Conservation (phyloP, 2,888 invertebrate species). For the Thelaira solivaga region DNA sequence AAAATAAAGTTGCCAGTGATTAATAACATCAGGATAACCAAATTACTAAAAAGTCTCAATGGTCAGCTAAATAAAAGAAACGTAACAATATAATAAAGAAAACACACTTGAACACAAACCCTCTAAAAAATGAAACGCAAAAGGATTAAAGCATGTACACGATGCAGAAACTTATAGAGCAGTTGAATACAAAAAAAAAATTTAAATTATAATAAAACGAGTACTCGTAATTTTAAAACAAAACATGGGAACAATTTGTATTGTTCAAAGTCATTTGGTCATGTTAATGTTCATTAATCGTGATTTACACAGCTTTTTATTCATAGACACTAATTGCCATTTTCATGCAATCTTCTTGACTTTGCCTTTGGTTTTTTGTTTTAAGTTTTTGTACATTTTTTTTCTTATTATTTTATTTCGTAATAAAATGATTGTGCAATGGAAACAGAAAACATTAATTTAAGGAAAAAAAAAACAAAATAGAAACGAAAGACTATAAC, state of each 20-base stretch:
- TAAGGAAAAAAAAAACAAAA: background rate
- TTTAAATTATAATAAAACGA: background rate
- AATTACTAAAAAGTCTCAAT: conserved; percentile 52
- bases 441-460: conserved; percentile 27
- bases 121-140: conserved; percentile 9
- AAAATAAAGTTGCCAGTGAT: background rate
- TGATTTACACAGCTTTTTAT: conserved; percentile 61
- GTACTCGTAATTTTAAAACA: conserved; percentile 50
- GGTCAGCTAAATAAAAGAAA: conserved; percentile 29
- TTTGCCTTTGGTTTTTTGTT: conserved; percentile 8
- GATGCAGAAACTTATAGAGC: background rate
- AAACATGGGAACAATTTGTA: conserved; percentile 59
- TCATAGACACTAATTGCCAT: conserved; percentile 60
- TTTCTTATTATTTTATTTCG: conserved; percentile 9
- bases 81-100: background rate
- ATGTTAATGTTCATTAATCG: conserved; percentile 65
- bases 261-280: conserved; percentile 64
- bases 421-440: conserved; percentile 39
- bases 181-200: background rate
- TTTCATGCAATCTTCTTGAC: conserved; percentile 35
- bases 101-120: background rate
- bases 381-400: too few species aligned
- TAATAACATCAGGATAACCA: conserved; percentile 19
- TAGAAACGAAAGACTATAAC: conserved; percentile 4
- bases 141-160: conserved; percentile 42